Conservation (phyloP, 2,797 vertebrate species). For the Chaetophractus vellerosus region DNA sequence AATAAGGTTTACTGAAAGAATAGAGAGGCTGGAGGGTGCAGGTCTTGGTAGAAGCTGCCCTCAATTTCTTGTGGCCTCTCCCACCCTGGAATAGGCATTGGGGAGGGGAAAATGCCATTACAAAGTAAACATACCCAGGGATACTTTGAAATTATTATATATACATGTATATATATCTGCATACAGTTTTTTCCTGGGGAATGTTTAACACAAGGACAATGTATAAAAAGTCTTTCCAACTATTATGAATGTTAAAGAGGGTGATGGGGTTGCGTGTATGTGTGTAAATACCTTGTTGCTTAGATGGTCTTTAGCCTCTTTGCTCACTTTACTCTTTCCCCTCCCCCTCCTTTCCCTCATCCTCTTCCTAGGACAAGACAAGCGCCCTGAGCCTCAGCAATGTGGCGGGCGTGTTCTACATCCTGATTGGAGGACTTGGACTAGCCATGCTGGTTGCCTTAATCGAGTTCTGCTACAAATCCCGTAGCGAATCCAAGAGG, state of each 20-base stretch:
- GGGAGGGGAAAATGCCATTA: not conserved
- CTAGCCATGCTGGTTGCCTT: conserved; percentile 99
- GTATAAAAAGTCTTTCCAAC: conserved; percentile 77
- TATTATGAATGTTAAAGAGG: conserved; percentile 82
- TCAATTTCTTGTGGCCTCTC: conserved; percentile 29
- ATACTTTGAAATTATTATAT: conserved; percentile 1
- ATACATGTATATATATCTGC: not conserved
- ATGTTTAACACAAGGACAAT: conserved; percentile 7
- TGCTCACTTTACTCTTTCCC: conserved; percentile 89
- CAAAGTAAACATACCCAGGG: conserved; percentile 38
- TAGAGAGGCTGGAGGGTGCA: conserved; percentile 50
- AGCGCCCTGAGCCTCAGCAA: conserved; percentile 99
- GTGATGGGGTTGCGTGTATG: conserved; percentile 82
- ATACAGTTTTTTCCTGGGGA: not conserved
- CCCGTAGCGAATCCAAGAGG: conserved; percentile 97
- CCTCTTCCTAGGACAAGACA: conserved; percentile 96
- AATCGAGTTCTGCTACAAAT: conserved; percentile 99
- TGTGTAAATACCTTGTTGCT: conserved; percentile 66
- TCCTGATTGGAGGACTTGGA: conserved; percentile 98
- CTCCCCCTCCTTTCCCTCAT: conserved; percentile 81
- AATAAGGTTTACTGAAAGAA: conserved; percentile 85
- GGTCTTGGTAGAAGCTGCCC: not conserved
- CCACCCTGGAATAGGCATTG: not conserved
- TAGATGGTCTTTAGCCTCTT: conserved; percentile 49
- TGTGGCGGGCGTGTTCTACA: conserved; percentile 99